These are phyloP conservation scores for Sebastes nivosus DNA, from an alignment of 2,797 vertebrate genomes.

Conservation along the genomic window DNA sequence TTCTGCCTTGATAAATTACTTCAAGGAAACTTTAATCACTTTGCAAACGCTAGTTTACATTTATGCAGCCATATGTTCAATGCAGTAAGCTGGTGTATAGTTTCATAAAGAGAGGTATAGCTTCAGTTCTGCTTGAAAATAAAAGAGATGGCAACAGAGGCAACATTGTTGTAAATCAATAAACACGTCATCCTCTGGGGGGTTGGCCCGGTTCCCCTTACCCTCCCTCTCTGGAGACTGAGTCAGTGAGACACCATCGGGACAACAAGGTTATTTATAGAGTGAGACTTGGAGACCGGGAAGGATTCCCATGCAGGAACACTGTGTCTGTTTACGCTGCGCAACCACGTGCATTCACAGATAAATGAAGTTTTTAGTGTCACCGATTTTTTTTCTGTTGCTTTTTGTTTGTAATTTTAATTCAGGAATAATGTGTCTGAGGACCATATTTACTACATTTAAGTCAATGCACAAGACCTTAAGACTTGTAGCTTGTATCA, in stretches of 20 bases:
- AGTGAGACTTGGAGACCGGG: slow-evolving; percentile 37
- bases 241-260: slow-evolving; percentile 39
- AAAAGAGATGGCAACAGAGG: not conserved
- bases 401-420: not conserved
- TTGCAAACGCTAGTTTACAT: not conserved
- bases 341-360: not conserved
- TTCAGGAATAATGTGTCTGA: not conserved
- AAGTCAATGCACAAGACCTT: not conserved
- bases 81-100: not conserved
- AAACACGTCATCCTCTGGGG: not conserved
- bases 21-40: not conserved
- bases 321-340: slow-evolving; percentile 38
- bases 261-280: slow-evolving; percentile 67
- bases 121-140: not conserved
- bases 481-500: not conserved
- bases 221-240: not conserved
- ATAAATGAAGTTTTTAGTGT: not conserved
- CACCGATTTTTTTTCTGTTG: not conserved
- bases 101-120: not conserved
- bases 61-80: not conserved
- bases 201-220: not conserved
- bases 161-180: slow-evolving; percentile 3
- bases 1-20: not conserved
- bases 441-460: not conserved
- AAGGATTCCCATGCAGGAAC: slow-evolving; percentile 35